phyloP scores from a whole-genome alignment of 2,113 vertebrate genomes.

The Gallinago undulata region DNA sequence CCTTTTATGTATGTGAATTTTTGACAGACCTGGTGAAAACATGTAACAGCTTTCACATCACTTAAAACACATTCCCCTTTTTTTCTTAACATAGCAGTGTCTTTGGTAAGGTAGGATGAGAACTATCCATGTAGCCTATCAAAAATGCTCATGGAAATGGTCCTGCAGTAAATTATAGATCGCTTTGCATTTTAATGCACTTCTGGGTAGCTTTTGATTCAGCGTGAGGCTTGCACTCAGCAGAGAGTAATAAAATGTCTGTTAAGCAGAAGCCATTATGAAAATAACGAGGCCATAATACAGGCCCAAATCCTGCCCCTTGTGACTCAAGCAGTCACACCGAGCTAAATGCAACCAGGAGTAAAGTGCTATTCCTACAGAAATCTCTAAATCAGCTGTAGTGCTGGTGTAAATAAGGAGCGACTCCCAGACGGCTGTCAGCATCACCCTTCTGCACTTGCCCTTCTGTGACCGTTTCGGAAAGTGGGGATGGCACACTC shows the following conservation, averaged over 20 bases:
- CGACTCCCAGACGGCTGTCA: neutral
- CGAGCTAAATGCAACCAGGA: neutral
- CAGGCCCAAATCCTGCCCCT: neutral
- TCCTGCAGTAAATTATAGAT: neutral
- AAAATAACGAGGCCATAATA: neutral
- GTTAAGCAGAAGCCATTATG: neutral
- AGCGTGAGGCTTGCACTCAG: neutral
- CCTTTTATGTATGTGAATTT: neutral
- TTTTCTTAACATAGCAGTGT: accelerated
- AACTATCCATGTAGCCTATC: neutral
- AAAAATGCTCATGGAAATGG: neutral
- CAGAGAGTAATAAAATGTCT: neutral
- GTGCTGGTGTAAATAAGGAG: neutral
- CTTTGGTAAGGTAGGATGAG: neutral
- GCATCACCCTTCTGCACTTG: neutral
- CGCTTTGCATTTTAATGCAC: neutral
- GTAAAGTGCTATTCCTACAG: neutral
- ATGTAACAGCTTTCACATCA: neutral
- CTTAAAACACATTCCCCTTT: neutral
- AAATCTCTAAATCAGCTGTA: neutral
- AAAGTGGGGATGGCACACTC: accelerated
- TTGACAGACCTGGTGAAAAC: neutral
- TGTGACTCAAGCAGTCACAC: neutral
- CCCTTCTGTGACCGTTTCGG: neutral
- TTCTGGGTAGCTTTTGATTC: neutral